Evolutionary conservation across 2,888 invertebrate genomes (phyloP).

Genomic region (Micoletzkya japonica): DNA sequence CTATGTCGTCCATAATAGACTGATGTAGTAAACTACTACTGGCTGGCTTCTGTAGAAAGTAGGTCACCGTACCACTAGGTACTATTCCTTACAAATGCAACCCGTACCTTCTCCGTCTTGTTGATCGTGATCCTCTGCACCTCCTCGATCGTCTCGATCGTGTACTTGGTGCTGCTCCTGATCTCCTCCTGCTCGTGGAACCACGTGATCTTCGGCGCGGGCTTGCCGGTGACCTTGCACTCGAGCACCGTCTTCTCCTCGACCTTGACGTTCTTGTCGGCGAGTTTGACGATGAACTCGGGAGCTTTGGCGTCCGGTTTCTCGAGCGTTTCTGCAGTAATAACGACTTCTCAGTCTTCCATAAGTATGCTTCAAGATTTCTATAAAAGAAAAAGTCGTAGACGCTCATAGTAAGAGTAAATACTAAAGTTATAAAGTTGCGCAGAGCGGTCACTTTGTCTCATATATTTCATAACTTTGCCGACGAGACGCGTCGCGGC

Average conservation of each 20-base stretch:
- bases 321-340: constrained; percentile 53
- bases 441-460: too few species aligned
- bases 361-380: too few species aligned
- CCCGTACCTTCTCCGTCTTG: constrained; percentile 37
- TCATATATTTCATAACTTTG: not conserved
- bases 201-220: constrained; percentile 66
- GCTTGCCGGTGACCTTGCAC: constrained; percentile 58
- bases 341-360: not conserved
- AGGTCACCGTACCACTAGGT: too few species aligned
- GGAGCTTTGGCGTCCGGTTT: constrained; percentile 49
- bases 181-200: constrained; percentile 73
- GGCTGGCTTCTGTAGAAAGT: too few species aligned
- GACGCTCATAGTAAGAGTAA: too few species aligned
- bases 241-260: constrained; percentile 70
- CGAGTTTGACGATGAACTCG: constrained; percentile 53
- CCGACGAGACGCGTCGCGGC: too few species aligned
- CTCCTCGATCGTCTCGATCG: constrained; percentile 38
- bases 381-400: not conserved
- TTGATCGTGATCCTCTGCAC: constrained; percentile 54
- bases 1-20: too few species aligned
- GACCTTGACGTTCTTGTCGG: constrained; percentile 36
- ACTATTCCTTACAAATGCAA: too few species aligned
- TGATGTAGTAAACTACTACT: too few species aligned
- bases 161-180: not conserved
- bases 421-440: too few species aligned